Conservation (phyloP, 2,113 vertebrate species). For the Notechis scutatus region DNA sequence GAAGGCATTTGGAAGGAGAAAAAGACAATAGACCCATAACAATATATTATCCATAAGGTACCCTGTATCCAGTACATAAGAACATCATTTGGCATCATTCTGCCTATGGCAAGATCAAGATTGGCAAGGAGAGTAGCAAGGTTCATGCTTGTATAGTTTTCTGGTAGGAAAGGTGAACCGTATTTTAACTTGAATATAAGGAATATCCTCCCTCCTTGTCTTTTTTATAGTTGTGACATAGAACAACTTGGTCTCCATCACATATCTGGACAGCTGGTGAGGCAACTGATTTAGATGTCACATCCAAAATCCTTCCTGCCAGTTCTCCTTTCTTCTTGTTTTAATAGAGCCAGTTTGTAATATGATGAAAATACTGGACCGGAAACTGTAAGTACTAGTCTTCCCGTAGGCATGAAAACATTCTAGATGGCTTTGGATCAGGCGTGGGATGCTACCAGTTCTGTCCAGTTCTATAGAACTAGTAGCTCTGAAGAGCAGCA, state of each 20-base stretch:
- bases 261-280: neutral
- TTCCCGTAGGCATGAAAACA: neutral
- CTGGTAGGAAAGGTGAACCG: neutral
- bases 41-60: neutral
- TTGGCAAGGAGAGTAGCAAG: neutral
- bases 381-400: neutral
- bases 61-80: neutral
- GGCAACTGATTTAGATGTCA: neutral
- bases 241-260: neutral
- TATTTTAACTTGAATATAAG: neutral
- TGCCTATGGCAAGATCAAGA: neutral
- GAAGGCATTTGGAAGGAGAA: neutral
- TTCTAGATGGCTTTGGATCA: neutral
- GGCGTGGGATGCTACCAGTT: too few relatives aligned
- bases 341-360: neutral
- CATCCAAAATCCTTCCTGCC: neutral
- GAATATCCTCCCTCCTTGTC: neutral
- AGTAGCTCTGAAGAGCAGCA: too few relatives aligned
- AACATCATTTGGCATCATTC: neutral
- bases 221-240: neutral
- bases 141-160: neutral
- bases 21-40: neutral
- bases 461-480: too few relatives aligned
- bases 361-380: neutral
- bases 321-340: neutral